Base-by-base conservation (phyloP, 1,140 invertebrate species). In the Pseudobourletiella spinata region DNA sequence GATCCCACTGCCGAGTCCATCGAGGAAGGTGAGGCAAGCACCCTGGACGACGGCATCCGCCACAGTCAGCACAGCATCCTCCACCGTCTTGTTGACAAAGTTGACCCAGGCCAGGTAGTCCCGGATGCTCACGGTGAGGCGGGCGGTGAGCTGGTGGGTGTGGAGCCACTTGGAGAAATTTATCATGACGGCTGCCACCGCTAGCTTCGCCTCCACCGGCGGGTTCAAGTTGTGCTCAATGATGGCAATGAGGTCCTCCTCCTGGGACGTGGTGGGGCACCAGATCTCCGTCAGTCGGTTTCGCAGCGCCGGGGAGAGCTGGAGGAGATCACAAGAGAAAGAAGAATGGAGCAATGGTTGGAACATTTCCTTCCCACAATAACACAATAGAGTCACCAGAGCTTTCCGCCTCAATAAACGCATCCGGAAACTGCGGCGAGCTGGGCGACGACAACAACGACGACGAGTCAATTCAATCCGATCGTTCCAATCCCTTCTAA, bases 221-320 rank as follows among this genome's bases (percentile, higher is more conserved):
- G 74, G 61, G 29, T 64, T 72, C 1, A 94, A 74, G 77, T 92
- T 95, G 71, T 89, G 87, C 70, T 87, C 82, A 63, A 95, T 83
- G 50, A 94, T 90, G 11, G 75, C 70, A 2, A 85, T 74, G 20
- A 97, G 78, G 76, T 98, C 94, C 15, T 82, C 75, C 50, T 77
- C 74, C 25, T 82, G 75, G 14, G 78, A 80, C 28, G 84, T 84
- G 64, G 79, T 80, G 28, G 89, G 86, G 71, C 95, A 98, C 97
- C 97, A 99, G 72, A 99, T 95, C 79, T 99, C 97, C 0, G 96
- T 99, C 70, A 99, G 96, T 56, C 97, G 82, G 79, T 99, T 99
- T 57, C 96, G 81, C 2, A 99, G 76, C 0, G 97, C 96, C 11
- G 95, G 95, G 0, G 97, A 99, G 11, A 99, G 77, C 81, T 84